Evolutionary conservation across 2,888 invertebrate species (phyloP).

Genomic region (Zhuqinia jingwanae): DNA sequence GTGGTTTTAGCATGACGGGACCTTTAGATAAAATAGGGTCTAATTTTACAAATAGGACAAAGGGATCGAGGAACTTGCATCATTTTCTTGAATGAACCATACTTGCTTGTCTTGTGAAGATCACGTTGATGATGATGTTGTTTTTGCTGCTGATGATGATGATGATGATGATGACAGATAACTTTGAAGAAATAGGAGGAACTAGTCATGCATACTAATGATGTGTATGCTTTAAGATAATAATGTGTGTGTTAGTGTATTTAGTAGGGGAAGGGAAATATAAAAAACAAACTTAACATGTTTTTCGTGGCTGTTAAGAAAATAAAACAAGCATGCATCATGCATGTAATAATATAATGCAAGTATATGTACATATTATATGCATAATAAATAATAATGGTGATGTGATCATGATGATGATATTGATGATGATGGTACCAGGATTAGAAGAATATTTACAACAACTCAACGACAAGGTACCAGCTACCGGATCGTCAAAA

Average conservation of each 20-base stretch:
- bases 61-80: neutral
- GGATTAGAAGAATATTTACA: neutral
- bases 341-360: neutral
- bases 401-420: too few species aligned
- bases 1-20: neutral
- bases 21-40: neutral
- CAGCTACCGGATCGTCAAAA: neutral
- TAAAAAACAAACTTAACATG: neutral
- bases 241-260: neutral
- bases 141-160: neutral
- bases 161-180: neutral
- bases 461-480: neutral
- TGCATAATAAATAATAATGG: too few species aligned
- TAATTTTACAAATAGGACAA: conserved; percentile 3
- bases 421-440: neutral
- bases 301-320: conserved; percentile 16
- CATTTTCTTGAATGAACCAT: neutral
- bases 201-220: conserved; percentile 34
- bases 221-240: neutral
- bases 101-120: too few species aligned
- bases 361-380: neutral
- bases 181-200: neutral
- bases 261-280: neutral
- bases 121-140: too few species aligned
- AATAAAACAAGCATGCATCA: neutral